Base-by-base conservation (phyloP, 2,797 vertebrate species). In the Hephaestus fuliginosus region DNA sequence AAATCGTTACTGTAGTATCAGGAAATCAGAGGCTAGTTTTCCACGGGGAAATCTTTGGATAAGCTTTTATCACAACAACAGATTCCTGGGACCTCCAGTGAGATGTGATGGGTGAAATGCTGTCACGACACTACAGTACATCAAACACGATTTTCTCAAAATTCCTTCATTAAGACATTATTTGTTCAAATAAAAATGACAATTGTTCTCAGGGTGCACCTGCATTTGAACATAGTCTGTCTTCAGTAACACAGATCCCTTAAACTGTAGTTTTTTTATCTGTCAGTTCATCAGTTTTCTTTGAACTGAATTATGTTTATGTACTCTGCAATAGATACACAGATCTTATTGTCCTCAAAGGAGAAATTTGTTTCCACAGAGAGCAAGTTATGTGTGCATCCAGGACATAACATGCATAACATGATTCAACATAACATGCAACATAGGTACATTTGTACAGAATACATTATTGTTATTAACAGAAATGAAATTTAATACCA, bases 1-100 rank as follows among this genome's bases (percentile, higher is more conserved):
- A 73, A 79, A 80, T 80, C n/a, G 30, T 78, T 62, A 70, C 39
- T 79, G 44, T 22, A 36, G 60, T 66, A 72, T 80, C 49, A 71
- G 53, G 25, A 82, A 75, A 88, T 78, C 30, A 64, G 48, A n/a
- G 11, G 20, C 20, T 44, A 20, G 22, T 80, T 76, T 68, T 67
- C 46, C 12, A 17, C 22, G 7, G 75, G 67, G 86, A 72, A 49
- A 43, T 70, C 25, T 75, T 49, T 56, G 20, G 43, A 48, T 56
- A 70, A 77, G 52, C 36, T 36, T 15, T 61, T 49, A 52, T 11
- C 62, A 77, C 12, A 74, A 68, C 22, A 79, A 67, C 15, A 6
- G 17, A 68, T 57, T 78, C 41, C 41, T 60, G 55, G 64, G 43
- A 51, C 4, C 55, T 80, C 28, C 33, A 61, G 18, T 64, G 48